Conservation (phyloP, 2,113 vertebrate genomes). For the Sinocyclocheilus rhinocerous region DNA sequence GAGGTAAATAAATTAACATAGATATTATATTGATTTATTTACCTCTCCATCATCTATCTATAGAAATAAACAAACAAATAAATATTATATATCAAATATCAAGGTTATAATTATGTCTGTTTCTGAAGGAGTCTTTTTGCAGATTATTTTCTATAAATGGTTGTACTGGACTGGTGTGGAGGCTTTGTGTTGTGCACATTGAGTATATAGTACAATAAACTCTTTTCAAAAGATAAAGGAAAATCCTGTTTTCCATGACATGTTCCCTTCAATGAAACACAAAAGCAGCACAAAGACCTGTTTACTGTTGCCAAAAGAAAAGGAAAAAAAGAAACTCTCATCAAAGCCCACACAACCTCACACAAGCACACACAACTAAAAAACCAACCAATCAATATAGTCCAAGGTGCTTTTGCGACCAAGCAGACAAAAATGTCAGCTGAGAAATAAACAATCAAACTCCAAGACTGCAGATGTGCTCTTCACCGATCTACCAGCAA, state of each 20-base stretch:
- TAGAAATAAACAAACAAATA: no score
- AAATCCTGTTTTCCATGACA: conserved; percentile 1
- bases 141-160: neutral
- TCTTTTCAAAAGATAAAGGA: conserved; percentile 16
- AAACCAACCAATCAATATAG: neutral
- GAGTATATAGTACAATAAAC: neutral
- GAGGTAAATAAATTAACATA: no score
- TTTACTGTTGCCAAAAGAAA: conserved; percentile 12
- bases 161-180: neutral
- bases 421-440: neutral
- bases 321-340: neutral
- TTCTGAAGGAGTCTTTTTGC: neutral
- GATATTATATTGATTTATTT: no score
- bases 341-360: neutral
- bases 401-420: conserved; percentile 16
- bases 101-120: neutral
- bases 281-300: conserved; percentile 18
- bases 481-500: neutral
- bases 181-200: neutral
- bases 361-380: neutral
- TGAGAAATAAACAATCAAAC: conserved; percentile 32
- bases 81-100: neutral
- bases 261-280: conserved; percentile 31
- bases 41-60: no score
- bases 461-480: conserved; percentile 20